Base-by-base conservation (phyloP, 2,797 vertebrate genomes). In the Loris lydekkerianus region DNA sequence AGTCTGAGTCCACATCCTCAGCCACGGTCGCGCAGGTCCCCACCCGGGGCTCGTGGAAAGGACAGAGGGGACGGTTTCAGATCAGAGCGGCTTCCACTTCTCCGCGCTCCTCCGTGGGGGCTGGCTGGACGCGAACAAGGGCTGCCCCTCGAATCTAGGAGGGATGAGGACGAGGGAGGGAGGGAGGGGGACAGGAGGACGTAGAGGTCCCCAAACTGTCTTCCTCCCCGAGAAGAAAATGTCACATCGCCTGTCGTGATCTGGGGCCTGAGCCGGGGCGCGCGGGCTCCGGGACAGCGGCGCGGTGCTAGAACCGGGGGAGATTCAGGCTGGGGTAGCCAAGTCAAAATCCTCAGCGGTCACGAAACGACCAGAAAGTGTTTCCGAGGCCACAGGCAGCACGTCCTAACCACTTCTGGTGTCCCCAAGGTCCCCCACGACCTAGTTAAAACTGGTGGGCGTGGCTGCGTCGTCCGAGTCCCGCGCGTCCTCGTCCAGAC, bases 1-100 rank as follows among this genome's bases (percentile, higher is more conserved):
- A 31, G 15, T n/a, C 7, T 1, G 4, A 27, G 14, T 49, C 60
- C 96, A 67, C 60, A 84, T 91, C 37, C 63, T 25, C 56, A n/a
- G 69, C 29, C 37, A 10, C 49, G 13, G 43, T 40, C 81, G 46
- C 58, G 27, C 43, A 61, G 70, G 29, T 89, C 37, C 87, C n/a
- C 37, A 78, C 43, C 40, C 27, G 67, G 10, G 60, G 13, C 37
- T 88, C 65, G 77, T 87, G 86, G 13, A 91, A 92, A 93, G 75
- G 75, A 97, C 1, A 76, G 49, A 13, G 43, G 20, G 20, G 40
- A 15, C n/a, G 67, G 21, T 80, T 80, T 40, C 89, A 78, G 72
- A 76, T 27, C 27, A 40, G 81, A 96, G 78, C 10, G 73, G 67
- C 20, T 37, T 77, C 86, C 1, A 2, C 69, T 31, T 6, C 43